These are phyloP conservation scores for Scatophagus argus DNA, from an alignment of 2,113 vertebrate genomes.

Conservation along the genomic window DNA sequence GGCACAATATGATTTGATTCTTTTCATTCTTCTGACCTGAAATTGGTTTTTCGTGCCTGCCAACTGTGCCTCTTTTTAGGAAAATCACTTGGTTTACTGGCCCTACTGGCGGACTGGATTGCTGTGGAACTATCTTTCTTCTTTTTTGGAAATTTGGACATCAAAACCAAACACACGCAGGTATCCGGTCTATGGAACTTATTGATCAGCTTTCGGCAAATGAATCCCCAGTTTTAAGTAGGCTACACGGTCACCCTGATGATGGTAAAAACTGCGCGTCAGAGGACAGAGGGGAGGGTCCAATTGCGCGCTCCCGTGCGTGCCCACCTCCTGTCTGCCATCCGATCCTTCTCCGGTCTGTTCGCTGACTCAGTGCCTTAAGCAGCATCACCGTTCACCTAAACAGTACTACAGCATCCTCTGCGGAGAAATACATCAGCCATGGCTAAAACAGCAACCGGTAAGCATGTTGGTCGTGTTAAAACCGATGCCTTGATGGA, in stretches of 20 bases:
- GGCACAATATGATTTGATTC: not conserved
- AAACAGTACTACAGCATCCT: conserved; percentile 71
- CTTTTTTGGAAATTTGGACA: too few relatives aligned
- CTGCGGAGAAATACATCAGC: conserved; percentile 70
- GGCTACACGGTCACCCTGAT: not conserved
- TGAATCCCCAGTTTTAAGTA: not conserved
- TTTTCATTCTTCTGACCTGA: not conserved
- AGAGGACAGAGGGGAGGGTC: conserved; percentile 62
- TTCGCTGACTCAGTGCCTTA: conserved; percentile 85
- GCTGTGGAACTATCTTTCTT: not conserved
- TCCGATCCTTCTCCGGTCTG: conserved; percentile 55
- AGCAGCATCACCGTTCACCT: conserved; percentile 72
- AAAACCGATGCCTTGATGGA: not conserved
- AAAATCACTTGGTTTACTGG: not conserved
- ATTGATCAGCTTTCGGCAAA: not conserved
- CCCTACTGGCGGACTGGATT: not conserved
- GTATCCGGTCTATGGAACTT: not conserved
- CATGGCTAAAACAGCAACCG: conserved; percentile 85
- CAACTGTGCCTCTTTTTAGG: not conserved
- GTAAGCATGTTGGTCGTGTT: conserved; percentile 65
- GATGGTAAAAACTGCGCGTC: conserved; percentile 45
- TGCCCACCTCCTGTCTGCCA: conserved; percentile 56
- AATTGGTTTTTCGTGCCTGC: not conserved
- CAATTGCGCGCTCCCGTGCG: conserved; percentile 73
- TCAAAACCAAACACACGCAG: not conserved